Percentiles rank a stretch among this genome's conserved stretches.
Evolutionary conservation across 2,113 vertebrate species (phyloP).

Genomic region (Steatornis caripensis): DNA sequence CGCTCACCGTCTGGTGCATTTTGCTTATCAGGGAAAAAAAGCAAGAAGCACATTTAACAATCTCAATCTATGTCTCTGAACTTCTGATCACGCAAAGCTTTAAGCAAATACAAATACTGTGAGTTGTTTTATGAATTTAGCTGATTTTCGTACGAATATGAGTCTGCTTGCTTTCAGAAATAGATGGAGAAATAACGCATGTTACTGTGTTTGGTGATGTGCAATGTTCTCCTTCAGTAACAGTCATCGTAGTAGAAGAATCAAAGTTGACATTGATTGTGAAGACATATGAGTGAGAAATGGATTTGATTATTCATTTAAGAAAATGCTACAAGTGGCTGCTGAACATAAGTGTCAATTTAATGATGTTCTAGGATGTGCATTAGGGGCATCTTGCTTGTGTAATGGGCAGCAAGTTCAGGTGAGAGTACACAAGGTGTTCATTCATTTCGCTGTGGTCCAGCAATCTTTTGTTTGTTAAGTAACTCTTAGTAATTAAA

Average conservation of each 20-base stretch:
- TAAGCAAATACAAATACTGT: background rate
- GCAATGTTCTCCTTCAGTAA: background rate
- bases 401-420: no score
- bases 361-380: background rate
- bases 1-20: background rate
- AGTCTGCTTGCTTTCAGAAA: background rate
- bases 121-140: background rate
- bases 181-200: background rate
- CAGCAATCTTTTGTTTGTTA: no score
- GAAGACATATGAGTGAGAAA: background rate
- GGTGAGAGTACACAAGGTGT: no score
- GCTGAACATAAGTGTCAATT: background rate
- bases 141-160: background rate
- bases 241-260: background rate
- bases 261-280: background rate
- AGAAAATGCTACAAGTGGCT: background rate
- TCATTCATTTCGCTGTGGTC: no score
- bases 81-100: background rate
- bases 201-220: background rate
- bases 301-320: background rate
- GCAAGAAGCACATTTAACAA: background rate
- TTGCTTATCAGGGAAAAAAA: background rate
- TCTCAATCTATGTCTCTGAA: background rate
- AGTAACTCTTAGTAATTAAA: no score
- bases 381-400: no score